A percentile compares a stretch with the other conserved stretches of the same genome.
These are phyloP conservation scores for Diaprepes abbreviatus DNA, from an alignment of 2,888 invertebrate species.

Conservation along the genomic window DNA sequence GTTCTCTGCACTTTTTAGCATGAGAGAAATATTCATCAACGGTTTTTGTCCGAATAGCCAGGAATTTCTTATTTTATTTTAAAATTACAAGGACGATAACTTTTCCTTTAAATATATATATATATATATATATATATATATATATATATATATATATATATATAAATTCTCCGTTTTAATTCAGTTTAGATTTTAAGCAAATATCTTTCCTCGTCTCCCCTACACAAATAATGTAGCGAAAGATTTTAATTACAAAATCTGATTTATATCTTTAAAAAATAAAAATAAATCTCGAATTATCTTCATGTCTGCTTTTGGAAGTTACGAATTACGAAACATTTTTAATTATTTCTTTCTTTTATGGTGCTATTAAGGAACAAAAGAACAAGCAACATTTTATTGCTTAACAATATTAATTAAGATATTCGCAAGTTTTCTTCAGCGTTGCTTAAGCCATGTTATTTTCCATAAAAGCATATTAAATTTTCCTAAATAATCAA, in stretches of 20 bases:
- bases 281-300: background rate
- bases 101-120: too few species aligned
- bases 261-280: background rate
- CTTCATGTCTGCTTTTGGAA: background rate
- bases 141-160: too few species aligned
- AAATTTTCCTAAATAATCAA: too few species aligned
- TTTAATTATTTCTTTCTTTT: conserved; percentile 15
- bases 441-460: background rate
- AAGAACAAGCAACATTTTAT: background rate
- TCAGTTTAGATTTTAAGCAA: too few species aligned
- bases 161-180: too few species aligned
- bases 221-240: background rate
- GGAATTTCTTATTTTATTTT: too few species aligned
- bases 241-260: background rate
- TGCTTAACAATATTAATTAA: conserved; percentile 10
- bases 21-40: too few species aligned
- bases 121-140: too few species aligned
- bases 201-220: too few species aligned
- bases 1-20: too few species aligned
- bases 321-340: conserved; percentile 19
- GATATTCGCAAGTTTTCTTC: background rate
- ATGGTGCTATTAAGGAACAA: background rate
- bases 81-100: too few species aligned
- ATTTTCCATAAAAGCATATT: background rate
- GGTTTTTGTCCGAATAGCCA: too few species aligned